These are phyloP conservation scores for Lithodes maja DNA, from an alignment of 2,888 invertebrate species.

Conservation along the genomic window DNA sequence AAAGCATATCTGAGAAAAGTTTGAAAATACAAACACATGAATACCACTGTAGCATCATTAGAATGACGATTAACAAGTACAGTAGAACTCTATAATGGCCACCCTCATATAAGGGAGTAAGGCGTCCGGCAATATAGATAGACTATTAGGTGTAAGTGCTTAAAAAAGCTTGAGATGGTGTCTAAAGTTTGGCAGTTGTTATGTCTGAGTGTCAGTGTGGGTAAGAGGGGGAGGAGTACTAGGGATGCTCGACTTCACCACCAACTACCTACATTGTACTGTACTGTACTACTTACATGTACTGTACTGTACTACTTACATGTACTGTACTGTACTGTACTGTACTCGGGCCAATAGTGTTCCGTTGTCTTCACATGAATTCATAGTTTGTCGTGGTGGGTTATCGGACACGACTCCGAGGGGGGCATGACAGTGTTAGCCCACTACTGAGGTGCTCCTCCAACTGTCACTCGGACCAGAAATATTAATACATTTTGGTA, in stretches of 20 bases:
- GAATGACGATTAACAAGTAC: too few relatives aligned
- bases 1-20: too few relatives aligned
- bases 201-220: not conserved
- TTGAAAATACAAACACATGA: too few relatives aligned
- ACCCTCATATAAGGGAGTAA: too few relatives aligned
- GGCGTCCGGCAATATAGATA: too few relatives aligned
- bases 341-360: conserved; percentile 37
- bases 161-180: too few relatives aligned
- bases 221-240: not conserved
- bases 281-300: too few relatives aligned
- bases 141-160: too few relatives aligned
- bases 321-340: not conserved
- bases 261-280: conserved; percentile 51
- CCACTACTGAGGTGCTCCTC: conserved; percentile 30
- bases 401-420: conserved; percentile 31
- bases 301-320: too few relatives aligned
- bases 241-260: conserved; percentile 38
- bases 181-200: too few relatives aligned
- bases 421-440: conserved; percentile 59
- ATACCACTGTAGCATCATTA: too few relatives aligned
- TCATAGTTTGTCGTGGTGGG: conserved; percentile 58
- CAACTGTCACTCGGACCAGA: not conserved
- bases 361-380: conserved; percentile 65
- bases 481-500: not conserved
- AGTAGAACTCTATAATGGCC: too few relatives aligned